A percentile compares a stretch with the other conserved stretches of the same genome.
Conservation (phyloP, 1,140 invertebrate species). For the Sitobion miscanthi region DNA sequence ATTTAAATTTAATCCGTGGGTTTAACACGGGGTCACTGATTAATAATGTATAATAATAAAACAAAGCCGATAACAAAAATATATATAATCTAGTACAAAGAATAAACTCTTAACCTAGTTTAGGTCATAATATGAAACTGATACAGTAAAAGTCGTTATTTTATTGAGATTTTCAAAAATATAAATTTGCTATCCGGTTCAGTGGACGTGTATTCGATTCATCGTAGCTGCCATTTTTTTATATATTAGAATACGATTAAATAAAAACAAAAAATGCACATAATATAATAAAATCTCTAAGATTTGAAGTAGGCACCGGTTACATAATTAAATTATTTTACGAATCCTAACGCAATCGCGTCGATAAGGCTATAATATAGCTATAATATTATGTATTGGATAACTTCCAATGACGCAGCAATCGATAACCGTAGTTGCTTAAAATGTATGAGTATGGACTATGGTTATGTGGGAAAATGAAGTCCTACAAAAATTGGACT, state of each 20-base stretch:
- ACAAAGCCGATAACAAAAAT: too few relatives aligned
- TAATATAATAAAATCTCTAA: background rate
- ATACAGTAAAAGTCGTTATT: background rate
- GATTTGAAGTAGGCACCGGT: background rate
- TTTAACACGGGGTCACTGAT: background rate
- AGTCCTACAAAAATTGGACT: background rate
- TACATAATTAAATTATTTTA: background rate
- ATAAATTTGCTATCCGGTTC: background rate
- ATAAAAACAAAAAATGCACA: background rate
- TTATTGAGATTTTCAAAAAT: background rate
- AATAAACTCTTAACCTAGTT: background rate
- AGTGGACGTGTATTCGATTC: background rate
- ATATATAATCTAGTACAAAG: background rate
- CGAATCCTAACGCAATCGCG: background rate
- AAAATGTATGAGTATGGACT: background rate
- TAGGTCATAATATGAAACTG: background rate
- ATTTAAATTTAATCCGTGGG: background rate
- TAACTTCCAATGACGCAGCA: background rate
- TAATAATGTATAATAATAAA: background rate
- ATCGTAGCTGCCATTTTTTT: background rate
- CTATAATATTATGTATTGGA: background rate
- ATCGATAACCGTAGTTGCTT: background rate
- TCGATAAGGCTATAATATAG: background rate
- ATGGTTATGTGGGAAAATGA: background rate
- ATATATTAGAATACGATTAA: background rate